phyloP scores from a whole-genome alignment of 2,888 invertebrate species.

The Amphiduros pacificus region DNA sequence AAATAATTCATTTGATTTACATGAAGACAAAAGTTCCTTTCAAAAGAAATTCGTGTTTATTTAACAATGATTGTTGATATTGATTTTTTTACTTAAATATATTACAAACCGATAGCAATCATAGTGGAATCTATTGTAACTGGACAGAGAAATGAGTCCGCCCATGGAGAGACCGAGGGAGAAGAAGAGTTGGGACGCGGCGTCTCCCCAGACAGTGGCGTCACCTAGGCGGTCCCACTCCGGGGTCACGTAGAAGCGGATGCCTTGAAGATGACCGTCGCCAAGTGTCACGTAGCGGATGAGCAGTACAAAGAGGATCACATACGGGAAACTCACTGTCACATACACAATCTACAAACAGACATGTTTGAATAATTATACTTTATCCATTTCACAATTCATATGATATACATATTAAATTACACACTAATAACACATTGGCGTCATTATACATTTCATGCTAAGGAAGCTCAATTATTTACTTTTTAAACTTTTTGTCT shows the following conservation, averaged over 20 bases:
- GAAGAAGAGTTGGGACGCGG: conserved; percentile 27
- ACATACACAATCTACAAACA: conserved; percentile 44
- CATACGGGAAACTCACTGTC: conserved; percentile 44
- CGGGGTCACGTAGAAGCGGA: conserved; percentile 34
- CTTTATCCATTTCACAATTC: too few species aligned
- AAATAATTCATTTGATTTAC: background rate
- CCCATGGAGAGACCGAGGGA: conserved; percentile 27
- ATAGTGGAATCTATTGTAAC: conserved; percentile 28
- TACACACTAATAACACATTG: too few species aligned
- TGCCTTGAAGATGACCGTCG: conserved; percentile 39
- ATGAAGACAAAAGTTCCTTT: too few species aligned
- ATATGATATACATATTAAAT: too few species aligned
- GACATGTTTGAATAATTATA: too few species aligned
- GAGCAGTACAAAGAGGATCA: conserved; percentile 44
- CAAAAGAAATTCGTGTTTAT: too few species aligned
- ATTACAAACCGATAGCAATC: conserved; percentile 38
- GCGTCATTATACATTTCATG: too few species aligned
- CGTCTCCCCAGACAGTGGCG: conserved; percentile 27
- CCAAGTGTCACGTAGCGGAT: conserved; percentile 45
- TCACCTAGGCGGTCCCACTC: conserved; percentile 16
- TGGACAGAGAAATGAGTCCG: conserved; percentile 24
- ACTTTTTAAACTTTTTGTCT: too few species aligned
- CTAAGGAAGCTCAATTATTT: too few species aligned
- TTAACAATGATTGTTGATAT: too few species aligned
- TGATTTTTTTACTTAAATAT: too few species aligned